Evolutionary conservation across 1,140 invertebrate species (phyloP).

Genomic region (Drosophila nasuta): DNA sequence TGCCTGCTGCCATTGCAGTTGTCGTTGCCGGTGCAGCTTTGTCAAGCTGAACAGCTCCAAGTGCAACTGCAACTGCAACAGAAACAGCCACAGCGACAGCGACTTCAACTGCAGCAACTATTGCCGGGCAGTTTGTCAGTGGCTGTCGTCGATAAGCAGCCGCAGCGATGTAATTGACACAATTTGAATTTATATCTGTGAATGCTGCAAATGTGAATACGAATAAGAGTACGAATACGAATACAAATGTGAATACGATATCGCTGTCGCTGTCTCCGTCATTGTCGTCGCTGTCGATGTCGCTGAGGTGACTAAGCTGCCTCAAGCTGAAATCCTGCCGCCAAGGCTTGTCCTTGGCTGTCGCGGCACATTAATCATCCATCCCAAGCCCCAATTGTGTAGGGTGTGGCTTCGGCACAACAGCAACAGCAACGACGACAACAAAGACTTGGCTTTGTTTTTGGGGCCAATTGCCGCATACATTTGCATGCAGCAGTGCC

Average conservation of each 20-base stretch:
- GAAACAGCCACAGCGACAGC: conserved; percentile 41
- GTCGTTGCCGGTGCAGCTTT: conserved; percentile 56
- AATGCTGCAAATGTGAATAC: conserved; percentile 23
- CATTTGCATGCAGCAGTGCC: conserved; percentile 36
- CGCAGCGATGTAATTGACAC: conserved; percentile 78
- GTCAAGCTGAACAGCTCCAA: conserved; percentile 51
- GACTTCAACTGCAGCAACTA: conserved; percentile 7
- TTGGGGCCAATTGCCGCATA: conserved; percentile 57
- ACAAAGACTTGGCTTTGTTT: conserved; percentile 30
- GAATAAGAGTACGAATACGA: conserved; percentile 11
- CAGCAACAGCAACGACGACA: neutral
- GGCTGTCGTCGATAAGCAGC: conserved; percentile 68
- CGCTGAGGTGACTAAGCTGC: conserved; percentile 73
- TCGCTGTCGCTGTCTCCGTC: neutral
- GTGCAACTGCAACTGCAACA: conserved; percentile 35
- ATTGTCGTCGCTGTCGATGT: neutral
- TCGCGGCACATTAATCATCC: conserved; percentile 76
- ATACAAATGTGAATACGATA: conserved; percentile 4
- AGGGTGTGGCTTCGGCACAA: conserved; percentile 46
- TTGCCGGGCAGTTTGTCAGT: conserved; percentile 54
- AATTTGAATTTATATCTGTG: conserved; percentile 78
- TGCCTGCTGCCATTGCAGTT: conserved; percentile 14
- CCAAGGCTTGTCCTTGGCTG: conserved; percentile 66
- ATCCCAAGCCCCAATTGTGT: conserved; percentile 31
- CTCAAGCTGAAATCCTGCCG: conserved; percentile 47